Conservation (phyloP, 2,113 vertebrate species). For the Sceloporus undulatus region DNA sequence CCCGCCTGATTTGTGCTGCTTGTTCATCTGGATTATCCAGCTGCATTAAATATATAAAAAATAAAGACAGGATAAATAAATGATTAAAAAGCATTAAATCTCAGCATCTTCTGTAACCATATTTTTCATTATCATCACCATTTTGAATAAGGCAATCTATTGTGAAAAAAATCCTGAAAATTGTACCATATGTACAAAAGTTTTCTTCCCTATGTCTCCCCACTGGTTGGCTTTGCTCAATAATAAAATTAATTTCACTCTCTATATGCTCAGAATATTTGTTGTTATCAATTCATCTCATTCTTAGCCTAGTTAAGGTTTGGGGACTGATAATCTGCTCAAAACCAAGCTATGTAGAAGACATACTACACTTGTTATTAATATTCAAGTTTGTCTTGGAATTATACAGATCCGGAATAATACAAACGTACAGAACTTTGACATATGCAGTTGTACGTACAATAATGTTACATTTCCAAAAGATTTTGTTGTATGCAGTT, state of each 20-base stretch:
- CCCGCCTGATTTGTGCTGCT: conserved; percentile 96
- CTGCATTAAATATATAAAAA: conserved; percentile 73
- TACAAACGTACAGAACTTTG: not conserved
- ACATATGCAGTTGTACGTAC: not conserved
- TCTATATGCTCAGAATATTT: not conserved
- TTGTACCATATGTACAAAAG: not conserved
- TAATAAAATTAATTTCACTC: not conserved
- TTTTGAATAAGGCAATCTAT: not conserved
- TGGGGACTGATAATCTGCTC: not conserved
- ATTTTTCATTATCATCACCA: not conserved
- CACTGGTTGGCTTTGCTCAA: not conserved
- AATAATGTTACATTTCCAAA: not conserved
- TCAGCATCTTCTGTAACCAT: not conserved
- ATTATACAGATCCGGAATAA: not conserved
- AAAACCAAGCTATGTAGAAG: not conserved
- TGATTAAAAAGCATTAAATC: not conserved
- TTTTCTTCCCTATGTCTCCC: not conserved
- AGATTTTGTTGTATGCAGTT: not conserved
- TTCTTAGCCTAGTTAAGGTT: not conserved
- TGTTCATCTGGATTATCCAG: conserved; percentile 98
- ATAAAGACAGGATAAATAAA: not conserved
- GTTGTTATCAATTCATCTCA: not conserved
- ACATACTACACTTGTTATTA: not conserved
- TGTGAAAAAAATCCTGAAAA: not conserved
- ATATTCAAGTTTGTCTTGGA: not conserved